Evolutionary conservation across 2,888 invertebrate species (phyloP).

Genomic region (Melieria crassipennis): DNA sequence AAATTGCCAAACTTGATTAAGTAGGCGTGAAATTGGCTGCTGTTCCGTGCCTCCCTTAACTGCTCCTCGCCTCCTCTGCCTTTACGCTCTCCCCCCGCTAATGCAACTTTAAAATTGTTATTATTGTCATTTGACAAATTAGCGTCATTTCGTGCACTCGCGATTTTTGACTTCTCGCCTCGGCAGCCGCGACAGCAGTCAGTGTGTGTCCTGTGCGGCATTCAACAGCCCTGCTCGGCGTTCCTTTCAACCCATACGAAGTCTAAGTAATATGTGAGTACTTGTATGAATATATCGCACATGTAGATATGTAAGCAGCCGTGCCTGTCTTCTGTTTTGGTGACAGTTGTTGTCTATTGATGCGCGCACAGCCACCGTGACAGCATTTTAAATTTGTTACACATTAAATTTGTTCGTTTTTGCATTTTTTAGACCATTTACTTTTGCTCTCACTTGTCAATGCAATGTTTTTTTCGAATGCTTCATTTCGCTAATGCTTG

Average conservation of each 20-base stretch:
- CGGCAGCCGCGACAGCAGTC: conserved; percentile 11
- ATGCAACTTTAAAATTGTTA: too few species aligned
- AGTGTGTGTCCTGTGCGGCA: neutral
- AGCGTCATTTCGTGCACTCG: conserved; percentile 59
- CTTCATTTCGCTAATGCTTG: too few species aligned
- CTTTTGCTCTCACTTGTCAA: too few species aligned
- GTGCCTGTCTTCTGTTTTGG: conserved; percentile 43
- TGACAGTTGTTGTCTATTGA: conserved; percentile 64
- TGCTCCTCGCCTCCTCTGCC: conserved; percentile 6
- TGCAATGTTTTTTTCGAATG: too few species aligned
- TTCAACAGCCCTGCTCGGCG: too few species aligned
- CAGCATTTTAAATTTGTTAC: conserved; percentile 62
- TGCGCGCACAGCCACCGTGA: conserved; percentile 61
- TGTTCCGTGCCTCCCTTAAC: neutral
- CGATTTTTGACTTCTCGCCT: conserved; percentile 21
- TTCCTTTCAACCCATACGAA: too few species aligned
- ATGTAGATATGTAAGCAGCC: neutral
- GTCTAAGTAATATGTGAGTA: too few species aligned
- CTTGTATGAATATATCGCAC: neutral
- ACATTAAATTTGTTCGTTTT: conserved; percentile 50
- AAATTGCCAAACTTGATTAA: conserved; percentile 55
- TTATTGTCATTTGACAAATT: conserved; percentile 55
- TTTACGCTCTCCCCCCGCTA: neutral
- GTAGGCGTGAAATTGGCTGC: conserved; percentile 60
- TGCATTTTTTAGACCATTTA: neutral